These are phyloP conservation scores for Gallinago jamesoni DNA, from an alignment of 2,113 vertebrate species.

Conservation along the genomic window DNA sequence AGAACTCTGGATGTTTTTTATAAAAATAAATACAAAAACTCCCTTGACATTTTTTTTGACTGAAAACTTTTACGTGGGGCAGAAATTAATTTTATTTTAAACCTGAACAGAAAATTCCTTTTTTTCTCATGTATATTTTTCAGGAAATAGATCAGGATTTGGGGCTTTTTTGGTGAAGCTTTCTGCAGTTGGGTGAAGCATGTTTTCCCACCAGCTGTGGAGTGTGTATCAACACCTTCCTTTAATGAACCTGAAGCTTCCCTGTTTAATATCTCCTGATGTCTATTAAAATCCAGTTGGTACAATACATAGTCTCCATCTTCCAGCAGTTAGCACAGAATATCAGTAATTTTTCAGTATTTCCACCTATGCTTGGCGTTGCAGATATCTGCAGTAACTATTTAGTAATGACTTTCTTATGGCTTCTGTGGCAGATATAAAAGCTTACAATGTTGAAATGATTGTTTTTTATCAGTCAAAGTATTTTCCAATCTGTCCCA, in stretches of 20 bases:
- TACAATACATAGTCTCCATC: background rate
- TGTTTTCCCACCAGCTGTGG: background rate
- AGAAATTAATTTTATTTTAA: background rate
- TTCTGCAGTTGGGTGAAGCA: background rate
- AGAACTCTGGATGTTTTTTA: background rate
- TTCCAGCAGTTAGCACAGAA: background rate
- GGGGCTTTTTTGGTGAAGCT: background rate
- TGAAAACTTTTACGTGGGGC: background rate
- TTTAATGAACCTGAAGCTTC: background rate
- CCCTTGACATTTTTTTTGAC: background rate
- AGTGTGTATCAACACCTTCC: background rate
- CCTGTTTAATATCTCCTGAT: background rate
- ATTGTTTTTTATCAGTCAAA: slow-evolving; percentile 17
- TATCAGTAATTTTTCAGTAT: background rate
- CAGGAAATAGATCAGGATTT: background rate
- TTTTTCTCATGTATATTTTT: background rate
- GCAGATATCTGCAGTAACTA: background rate
- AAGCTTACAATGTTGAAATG: background rate
- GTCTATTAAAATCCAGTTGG: background rate
- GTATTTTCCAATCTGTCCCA: slow-evolving; percentile 33
- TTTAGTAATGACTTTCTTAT: slow-evolving; percentile 14
- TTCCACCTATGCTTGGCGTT: background rate
- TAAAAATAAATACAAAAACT: background rate
- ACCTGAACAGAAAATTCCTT: background rate
- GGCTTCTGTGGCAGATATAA: slow-evolving; percentile 12